A percentile compares a stretch with the other conserved stretches of the same genome.
Conservation (phyloP, 2,797 vertebrate species). For the Meda fulgida region DNA sequence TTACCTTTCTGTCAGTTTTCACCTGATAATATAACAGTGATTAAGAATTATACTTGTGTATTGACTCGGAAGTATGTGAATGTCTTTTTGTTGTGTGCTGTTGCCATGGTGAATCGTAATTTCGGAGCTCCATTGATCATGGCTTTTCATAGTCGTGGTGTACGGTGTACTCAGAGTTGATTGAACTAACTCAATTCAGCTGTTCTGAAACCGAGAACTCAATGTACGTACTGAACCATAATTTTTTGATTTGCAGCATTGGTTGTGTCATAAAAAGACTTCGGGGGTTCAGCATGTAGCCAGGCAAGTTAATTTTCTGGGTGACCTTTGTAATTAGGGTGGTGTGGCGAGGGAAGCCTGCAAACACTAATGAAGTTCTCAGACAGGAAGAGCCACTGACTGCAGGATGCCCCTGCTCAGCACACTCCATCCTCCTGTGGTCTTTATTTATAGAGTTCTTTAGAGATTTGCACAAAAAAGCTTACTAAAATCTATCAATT, state of each 20-base stretch:
- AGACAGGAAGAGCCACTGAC: conserved; percentile 25
- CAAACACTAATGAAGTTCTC: conserved; percentile 40
- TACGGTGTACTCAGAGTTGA: too few relatives aligned
- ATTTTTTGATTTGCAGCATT: not conserved
- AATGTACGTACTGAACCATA: too few relatives aligned
- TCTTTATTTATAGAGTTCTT: conserved; percentile 5
- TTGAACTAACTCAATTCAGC: too few relatives aligned
- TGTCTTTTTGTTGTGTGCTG: too few relatives aligned
- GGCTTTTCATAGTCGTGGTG: too few relatives aligned
- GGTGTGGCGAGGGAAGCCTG: conserved; percentile 41
- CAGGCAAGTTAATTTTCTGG: conserved; percentile 55
- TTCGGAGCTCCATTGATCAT: too few relatives aligned
- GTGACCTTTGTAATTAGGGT: conserved; percentile 58
- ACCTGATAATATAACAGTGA: too few relatives aligned
- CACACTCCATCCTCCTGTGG: conserved; percentile 30
- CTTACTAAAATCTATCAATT: not conserved
- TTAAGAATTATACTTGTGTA: too few relatives aligned
- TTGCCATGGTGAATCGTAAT: too few relatives aligned
- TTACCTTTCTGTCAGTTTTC: too few relatives aligned
- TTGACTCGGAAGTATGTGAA: too few relatives aligned
- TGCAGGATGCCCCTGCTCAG: conserved; percentile 39
- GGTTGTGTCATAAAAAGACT: conserved; percentile 38
- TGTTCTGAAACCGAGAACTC: too few relatives aligned
- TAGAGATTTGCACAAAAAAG: conserved; percentile 31
- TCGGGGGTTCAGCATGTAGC: conserved; percentile 31